A percentile compares a stretch with the other conserved stretches of the same genome.
phyloP scores from a whole-genome alignment of 2,113 vertebrate genomes.

The Xenopus tropicalis region UCB_Xtro_10.0 CM004452.2:38085501-38086000 shows the following conservation, averaged over 20 bases:
- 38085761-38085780: too few relatives aligned
- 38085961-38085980: conserved; percentile 92
- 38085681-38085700: conserved; percentile 95
- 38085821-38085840: too few relatives aligned
- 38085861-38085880: conserved; percentile 86
- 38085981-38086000: conserved; percentile 96
- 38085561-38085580: conserved; percentile 88
- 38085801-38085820: too few relatives aligned
- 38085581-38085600: conserved; percentile 88
- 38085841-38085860: conserved; percentile 22
- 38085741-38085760: background rate
- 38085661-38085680: conserved; percentile 92
- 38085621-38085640: conserved; percentile 95
- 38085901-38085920: conserved; percentile 96
- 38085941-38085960: conserved; percentile 91
- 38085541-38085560: too few relatives aligned
- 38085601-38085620: conserved; percentile 98
- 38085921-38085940: conserved; percentile 91
- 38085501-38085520: too few relatives aligned
- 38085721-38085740: conserved; percentile 16
- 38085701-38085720: conserved; percentile 96
- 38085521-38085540: too few relatives aligned
- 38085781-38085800: too few relatives aligned
- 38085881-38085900: conserved; percentile 88
- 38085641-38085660: conserved; percentile 96